phyloP scores from a whole-genome alignment of 2,113 vertebrate species.

The Phoxinus phoxinus region DNA sequence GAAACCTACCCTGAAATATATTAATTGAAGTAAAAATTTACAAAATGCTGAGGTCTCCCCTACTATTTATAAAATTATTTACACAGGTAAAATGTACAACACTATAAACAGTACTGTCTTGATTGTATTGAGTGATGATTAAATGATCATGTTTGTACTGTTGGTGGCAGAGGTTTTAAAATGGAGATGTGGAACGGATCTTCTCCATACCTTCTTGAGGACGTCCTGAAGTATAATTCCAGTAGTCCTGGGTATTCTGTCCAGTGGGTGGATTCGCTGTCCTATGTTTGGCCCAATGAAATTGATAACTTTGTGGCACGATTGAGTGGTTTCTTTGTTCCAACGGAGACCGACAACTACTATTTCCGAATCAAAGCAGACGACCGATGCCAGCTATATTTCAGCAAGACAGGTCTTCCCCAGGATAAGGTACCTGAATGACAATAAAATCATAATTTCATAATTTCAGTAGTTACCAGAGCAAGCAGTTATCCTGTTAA shows the following conservation, averaged over 20 bases:
- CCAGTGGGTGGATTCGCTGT: slow-evolving; percentile 76
- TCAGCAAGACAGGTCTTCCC: slow-evolving; percentile 79
- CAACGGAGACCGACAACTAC: slow-evolving; percentile 74
- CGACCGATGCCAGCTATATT: slow-evolving; percentile 77
- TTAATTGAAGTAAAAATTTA: too few relatives aligned
- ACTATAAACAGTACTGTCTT: neutral
- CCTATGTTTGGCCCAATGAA: slow-evolving; percentile 59
- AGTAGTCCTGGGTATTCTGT: slow-evolving; percentile 72
- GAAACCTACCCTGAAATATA: too few relatives aligned
- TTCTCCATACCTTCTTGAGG: slow-evolving; percentile 57
- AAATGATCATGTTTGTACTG: slow-evolving; percentile 58
- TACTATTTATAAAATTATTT: neutral
- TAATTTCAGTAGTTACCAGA: neutral
- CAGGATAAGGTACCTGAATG: slow-evolving; percentile 76
- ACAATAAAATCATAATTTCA: neutral
- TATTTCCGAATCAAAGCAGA: slow-evolving; percentile 77
- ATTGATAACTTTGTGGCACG: slow-evolving; percentile 64
- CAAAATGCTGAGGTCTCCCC: too few relatives aligned
- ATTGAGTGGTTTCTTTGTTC: slow-evolving; percentile 82
- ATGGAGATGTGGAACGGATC: slow-evolving; percentile 81
- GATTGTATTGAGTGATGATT: neutral
- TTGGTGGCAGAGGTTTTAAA: slow-evolving; percentile 83
- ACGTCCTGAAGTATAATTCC: slow-evolving; percentile 70
- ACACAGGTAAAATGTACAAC: neutral
- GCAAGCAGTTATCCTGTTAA: too few relatives aligned